These are phyloP conservation scores for Crossaster papposus DNA, from an alignment of 53 echinoderm and acorn worm genomes.

Conservation along the genomic window DNA sequence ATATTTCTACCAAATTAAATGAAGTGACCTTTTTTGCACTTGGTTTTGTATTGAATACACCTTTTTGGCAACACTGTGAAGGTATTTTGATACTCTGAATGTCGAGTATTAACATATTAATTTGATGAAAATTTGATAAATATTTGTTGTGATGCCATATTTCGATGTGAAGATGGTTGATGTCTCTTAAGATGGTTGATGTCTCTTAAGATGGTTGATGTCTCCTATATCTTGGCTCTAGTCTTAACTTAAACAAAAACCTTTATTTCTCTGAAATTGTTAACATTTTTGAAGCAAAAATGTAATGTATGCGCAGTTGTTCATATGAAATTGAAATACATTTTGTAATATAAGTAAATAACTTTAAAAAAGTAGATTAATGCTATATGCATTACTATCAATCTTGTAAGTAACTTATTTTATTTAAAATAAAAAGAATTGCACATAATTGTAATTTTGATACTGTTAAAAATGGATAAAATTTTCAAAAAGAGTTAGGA, in stretches of 20 bases:
- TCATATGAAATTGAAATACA: conserved; percentile 19
- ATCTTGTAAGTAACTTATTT: conserved; percentile 39
- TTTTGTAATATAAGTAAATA: conserved; percentile 48
- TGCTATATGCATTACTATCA: conserved; percentile 14
- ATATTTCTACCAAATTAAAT: conserved; percentile 20
- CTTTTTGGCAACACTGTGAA: not conserved
- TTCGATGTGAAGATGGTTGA: too few species aligned
- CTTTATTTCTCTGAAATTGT: not conserved
- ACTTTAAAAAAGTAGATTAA: conserved; percentile 12
- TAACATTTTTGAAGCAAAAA: not conserved
- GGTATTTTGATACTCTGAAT: not conserved
- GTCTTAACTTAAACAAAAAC: too few species aligned
- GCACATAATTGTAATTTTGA: not conserved
- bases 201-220: too few species aligned
- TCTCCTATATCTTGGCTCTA: too few species aligned
- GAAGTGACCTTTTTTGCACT: conserved; percentile 50
- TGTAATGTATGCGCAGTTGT: conserved; percentile 45
- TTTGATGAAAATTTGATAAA: not conserved
- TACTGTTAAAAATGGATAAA: not conserved
- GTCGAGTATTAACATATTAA: not conserved
- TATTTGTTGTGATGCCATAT: not conserved
- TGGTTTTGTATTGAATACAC: conserved; percentile 17
- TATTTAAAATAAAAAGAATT: conserved; percentile 36
- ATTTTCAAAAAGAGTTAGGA: not conserved
- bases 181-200: too few species aligned